These are phyloP conservation scores for Triplophysa dalaica DNA, from an alignment of 2,113 vertebrate species.

Conservation along the genomic window DNA sequence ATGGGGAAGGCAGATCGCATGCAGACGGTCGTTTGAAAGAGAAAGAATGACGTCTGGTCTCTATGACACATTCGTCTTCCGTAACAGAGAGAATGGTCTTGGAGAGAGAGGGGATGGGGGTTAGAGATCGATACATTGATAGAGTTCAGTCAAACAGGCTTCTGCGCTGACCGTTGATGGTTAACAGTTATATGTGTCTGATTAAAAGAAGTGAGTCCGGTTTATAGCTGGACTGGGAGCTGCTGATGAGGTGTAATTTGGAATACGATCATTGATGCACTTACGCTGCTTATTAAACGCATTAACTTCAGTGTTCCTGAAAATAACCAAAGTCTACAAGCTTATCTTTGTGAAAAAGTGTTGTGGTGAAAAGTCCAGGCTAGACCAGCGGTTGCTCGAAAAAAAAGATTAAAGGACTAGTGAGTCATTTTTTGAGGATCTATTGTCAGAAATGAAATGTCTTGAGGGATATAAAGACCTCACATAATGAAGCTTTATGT, in stretches of 20 bases:
- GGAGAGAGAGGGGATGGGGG: background rate
- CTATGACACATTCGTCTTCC: background rate
- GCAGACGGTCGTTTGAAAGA: background rate
- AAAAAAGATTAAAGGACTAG: no score
- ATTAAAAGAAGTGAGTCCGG: conserved; percentile 22
- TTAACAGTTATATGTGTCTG: conserved; percentile 27
- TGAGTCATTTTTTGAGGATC: no score
- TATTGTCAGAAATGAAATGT: no score
- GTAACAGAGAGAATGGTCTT: background rate
- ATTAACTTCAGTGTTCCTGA: conserved; percentile 23
- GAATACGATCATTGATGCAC: conserved; percentile 24
- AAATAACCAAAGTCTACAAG: background rate
- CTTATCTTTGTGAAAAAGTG: conserved; percentile 4
- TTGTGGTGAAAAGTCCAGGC: background rate
- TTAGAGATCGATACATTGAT: conserved; percentile 31
- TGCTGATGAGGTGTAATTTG: conserved; percentile 40
- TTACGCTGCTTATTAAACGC: conserved; percentile 30
- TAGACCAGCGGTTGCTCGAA: background rate
- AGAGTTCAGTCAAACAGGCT: conserved; percentile 34
- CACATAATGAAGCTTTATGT: no score
- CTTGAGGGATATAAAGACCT: no score
- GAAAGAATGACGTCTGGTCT: background rate
- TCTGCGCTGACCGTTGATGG: background rate
- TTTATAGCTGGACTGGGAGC: conserved; percentile 36
- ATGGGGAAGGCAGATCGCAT: background rate